These are phyloP conservation scores for Archips xylosteana DNA, from an alignment of 2,888 invertebrate species.

Conservation along the genomic window DNA sequence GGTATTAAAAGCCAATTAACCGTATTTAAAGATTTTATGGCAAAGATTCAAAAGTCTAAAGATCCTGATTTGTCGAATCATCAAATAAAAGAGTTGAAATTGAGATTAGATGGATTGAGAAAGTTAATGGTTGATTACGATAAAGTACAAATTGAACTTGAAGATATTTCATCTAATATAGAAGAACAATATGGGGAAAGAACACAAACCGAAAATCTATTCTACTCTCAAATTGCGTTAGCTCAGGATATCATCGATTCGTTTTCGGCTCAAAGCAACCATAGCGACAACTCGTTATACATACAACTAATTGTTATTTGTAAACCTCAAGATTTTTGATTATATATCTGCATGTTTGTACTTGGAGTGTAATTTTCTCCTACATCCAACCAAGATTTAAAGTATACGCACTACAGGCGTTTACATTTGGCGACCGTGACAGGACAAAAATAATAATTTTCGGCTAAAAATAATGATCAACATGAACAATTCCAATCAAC, in stretches of 20 bases:
- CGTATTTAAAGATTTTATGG: conserved; percentile 3
- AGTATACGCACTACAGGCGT: background rate
- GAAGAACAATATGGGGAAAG: background rate
- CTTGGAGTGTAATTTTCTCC: too few relatives aligned
- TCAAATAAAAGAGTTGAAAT: background rate
- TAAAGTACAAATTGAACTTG: background rate
- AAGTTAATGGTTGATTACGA: conserved; percentile 1
- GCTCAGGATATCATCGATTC: conserved; percentile 19
- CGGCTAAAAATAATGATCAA: background rate
- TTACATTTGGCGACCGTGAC: background rate
- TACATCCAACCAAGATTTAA: too few relatives aligned
- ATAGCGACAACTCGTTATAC: too few relatives aligned
- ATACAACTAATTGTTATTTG: too few relatives aligned
- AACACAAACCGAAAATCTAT: conserved; percentile 1
- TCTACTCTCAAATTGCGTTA: conserved; percentile 8
- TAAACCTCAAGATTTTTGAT: too few relatives aligned
- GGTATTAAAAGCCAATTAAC: conserved; percentile 8
- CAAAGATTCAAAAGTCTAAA: background rate
- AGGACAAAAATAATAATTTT: too few relatives aligned
- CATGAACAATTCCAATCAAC: background rate
- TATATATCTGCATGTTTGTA: too few relatives aligned
- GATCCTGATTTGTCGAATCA: background rate
- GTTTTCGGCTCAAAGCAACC: too few relatives aligned
- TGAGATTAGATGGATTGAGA: background rate
- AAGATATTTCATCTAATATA: background rate